phyloP scores from a whole-genome alignment of 2,888 invertebrate genomes.

The Hypsopygia costalis region DNA sequence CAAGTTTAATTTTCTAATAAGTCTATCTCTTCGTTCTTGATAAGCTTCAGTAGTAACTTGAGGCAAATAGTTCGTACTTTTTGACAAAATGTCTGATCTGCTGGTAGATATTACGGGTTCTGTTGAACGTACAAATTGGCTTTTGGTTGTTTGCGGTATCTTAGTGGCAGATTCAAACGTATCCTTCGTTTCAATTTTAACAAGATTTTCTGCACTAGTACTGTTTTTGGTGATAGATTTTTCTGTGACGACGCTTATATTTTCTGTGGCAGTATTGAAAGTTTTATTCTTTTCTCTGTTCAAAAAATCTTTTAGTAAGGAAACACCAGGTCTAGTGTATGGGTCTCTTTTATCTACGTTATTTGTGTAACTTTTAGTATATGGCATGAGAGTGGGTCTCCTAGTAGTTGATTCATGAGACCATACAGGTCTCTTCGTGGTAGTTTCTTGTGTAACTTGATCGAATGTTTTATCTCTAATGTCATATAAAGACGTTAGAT shows the following conservation, averaged over 20 bases:
- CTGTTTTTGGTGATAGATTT: slow-evolving; percentile 30
- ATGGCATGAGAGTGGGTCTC: slow-evolving; percentile 63
- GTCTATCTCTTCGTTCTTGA: slow-evolving; percentile 84
- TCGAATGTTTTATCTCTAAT: slow-evolving; percentile 50
- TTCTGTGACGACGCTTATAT: slow-evolving; percentile 38
- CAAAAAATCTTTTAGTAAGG: slow-evolving; percentile 56
- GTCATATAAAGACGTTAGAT: slow-evolving; percentile 68
- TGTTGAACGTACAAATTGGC: slow-evolving; percentile 31
- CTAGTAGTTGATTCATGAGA: slow-evolving; percentile 46
- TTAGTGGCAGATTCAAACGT: slow-evolving; percentile 65
- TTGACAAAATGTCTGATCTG: slow-evolving; percentile 44
- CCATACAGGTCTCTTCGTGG: slow-evolving; percentile 3
- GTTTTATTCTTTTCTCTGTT: slow-evolving; percentile 66
- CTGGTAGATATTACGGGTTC: slow-evolving; percentile 43
- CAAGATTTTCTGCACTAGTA: slow-evolving; percentile 18
- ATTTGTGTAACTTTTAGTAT: slow-evolving; percentile 57
- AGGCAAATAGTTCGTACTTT: slow-evolving; percentile 25
- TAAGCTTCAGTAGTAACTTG: slow-evolving; percentile 65
- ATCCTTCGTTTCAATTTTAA: slow-evolving; percentile 44
- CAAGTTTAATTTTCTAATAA: slow-evolving; percentile 85
- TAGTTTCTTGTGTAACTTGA: slow-evolving; percentile 27
- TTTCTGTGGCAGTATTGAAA: slow-evolving; percentile 42
- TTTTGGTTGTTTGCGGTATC: slow-evolving; percentile 55
- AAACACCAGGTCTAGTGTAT: slow-evolving; percentile 71
- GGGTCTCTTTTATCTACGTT: slow-evolving; percentile 53